Base-by-base conservation (phyloP, 1,140 invertebrate genomes). In the Steinernema khuongi region DNA sequence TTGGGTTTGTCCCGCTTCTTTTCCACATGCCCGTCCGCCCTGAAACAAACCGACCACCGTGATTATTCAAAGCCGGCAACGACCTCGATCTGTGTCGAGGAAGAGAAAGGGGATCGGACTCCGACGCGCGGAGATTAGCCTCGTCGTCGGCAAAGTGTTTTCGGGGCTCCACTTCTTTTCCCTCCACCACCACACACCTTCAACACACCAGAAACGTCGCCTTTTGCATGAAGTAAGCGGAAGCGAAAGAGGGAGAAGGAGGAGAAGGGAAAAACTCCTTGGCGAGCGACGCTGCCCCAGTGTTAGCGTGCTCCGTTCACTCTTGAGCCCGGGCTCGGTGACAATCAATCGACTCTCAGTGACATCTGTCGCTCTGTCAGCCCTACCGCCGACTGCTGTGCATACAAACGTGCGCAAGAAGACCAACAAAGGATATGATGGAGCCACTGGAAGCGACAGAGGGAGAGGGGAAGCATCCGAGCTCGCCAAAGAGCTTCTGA, bases 91-190 rank as follows among this genome's bases (percentile, higher is more conserved):
- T 7, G 4, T 4, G 50, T 26, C 50, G 50, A 60, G 50, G 11
- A 17, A n/a, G 11, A 17, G 50, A 60, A 60, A 60, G 50, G 22
- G 50, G 50, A 60, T 60, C 50, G 50, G 4, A n/a, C 50, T 14
- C 7, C 50, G 50, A 60, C 50, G 50, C 50, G 50, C 50, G 26
- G 50, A 60, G 50, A 60, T 60, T 60, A 60, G 50, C 50, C 50
- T 60, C 50, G 50, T 60, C 50, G 50, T 41, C 36, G n/a, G 36
- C n/a, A 41, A 22, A 14, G 19, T 60, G 19, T 60, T 60, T 60
- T 60, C 50, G 50, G 22, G 11, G 14, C 26, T 22, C 50, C 50
- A n/a, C 50, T 11, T 60, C 50, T n/a, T 60, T 60, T 14, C 50
- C 50, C 50, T 11, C 50, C 36, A 41, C 36, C 50, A 60, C 50